Base-by-base conservation (phyloP, 2,797 vertebrate species). In the Protonibea diacanthus region DNA sequence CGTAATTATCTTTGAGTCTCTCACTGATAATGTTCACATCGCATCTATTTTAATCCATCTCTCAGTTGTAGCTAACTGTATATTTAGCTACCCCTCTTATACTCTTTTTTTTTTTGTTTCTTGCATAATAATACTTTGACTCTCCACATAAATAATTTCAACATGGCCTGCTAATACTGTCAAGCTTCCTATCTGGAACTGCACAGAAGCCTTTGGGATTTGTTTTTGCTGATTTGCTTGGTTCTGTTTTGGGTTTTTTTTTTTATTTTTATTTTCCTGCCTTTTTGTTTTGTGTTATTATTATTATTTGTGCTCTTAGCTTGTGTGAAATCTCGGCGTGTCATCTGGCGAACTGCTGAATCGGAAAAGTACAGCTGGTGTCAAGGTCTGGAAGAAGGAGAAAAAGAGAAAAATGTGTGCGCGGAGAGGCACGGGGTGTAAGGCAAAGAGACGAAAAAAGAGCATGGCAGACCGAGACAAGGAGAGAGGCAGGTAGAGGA, bases 321-420 rank as follows among this genome's bases (percentile, higher is more conserved):
- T 79, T 18, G 49, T 60, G 60, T 82, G 57, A 84, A 85, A 76
- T 77, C 68, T 25, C 13, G 12, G 42, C 3, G 12, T 78, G 80
- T 88, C 76, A 88, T 81, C 74, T 61, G 53, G 80, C 40, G 83
- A 92, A 89, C 77, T 89, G 84, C 82, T 92, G 84, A 88, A 69
- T 86, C 78, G 78, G 83, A 92, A 86, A 91, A 89, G 63, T 87
- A 55, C 84, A 92, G 90, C 89, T 86, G 88, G 89, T 84, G 83
- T 90, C 71, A 80, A 72, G 80, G 81, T 75, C 67, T 80, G 79
- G 69, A 71, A 78, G 80, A 74, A 71, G 63, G 60, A 69, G 79
- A 73, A 76, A 84, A 27, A 62, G 40, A 73, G 62, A 48, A 59
- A 52, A 49, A 1, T 52, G 57, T 64, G 40, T 67, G 44, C 47